Evolutionary conservation across 2,797 vertebrate species (phyloP).

Genomic region (Tapirus indicus): DNA sequence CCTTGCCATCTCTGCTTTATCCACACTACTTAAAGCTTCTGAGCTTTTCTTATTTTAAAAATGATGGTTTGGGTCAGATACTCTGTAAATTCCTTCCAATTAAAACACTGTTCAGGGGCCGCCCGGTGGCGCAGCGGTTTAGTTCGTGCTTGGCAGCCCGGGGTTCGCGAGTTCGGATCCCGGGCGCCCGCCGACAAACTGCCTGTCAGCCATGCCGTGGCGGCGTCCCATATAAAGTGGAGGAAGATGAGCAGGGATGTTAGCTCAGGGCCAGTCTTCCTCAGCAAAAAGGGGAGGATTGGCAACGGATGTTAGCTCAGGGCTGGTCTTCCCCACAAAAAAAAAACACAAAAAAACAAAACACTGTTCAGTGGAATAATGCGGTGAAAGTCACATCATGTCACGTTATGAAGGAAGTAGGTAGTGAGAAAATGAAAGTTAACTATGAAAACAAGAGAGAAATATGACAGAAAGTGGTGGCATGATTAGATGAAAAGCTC

Average conservation of each 20-base stretch:
- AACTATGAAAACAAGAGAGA: slow-evolving; percentile 51
- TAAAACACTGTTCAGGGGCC: slow-evolving; percentile 27
- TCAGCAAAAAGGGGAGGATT: no score
- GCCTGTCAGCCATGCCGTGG: no score
- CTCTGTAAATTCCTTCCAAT: slow-evolving; percentile 40
- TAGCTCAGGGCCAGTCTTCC: no score
- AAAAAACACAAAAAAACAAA: no score
- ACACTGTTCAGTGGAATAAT: slow-evolving; percentile 31
- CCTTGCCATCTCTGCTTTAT: not conserved
- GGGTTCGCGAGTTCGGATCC: no score
- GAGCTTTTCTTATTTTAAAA: slow-evolving; percentile 54
- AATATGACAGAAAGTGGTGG: slow-evolving; percentile 8
- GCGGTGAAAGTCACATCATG: slow-evolving; percentile 27
- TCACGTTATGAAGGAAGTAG: slow-evolving; percentile 29
- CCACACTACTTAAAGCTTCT: not conserved
- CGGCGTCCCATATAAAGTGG: no score
- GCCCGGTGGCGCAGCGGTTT: no score
- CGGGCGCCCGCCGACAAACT: no score
- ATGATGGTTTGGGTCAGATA: slow-evolving; percentile 13
- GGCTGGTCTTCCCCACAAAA: no score
- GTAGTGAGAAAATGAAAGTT: slow-evolving; percentile 54
- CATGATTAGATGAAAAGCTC: slow-evolving; percentile 30
- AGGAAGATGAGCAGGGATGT: no score
- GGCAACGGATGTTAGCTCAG: no score
- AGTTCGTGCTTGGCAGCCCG: no score